These are phyloP conservation scores for Caenorhabditis angaria DNA, from an alignment of 2,888 invertebrate genomes.

Conservation along the genomic window DNA sequence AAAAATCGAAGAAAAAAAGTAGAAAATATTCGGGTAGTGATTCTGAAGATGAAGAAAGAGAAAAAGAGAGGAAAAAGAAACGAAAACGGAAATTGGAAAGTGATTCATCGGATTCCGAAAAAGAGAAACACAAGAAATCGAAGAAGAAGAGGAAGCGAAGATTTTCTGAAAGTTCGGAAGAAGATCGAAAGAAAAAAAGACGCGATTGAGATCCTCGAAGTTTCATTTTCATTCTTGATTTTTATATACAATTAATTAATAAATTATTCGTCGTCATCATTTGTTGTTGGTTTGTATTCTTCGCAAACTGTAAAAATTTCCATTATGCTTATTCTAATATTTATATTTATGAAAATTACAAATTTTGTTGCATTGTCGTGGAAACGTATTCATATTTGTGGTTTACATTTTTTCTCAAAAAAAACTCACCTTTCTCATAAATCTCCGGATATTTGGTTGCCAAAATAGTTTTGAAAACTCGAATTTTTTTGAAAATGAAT, in stretches of 20 bases:
- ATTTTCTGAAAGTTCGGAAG: neutral
- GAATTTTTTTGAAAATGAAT: constrained; percentile 89
- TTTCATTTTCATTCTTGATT: constrained; percentile 4
- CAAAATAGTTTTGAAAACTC: constrained; percentile 73
- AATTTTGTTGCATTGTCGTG: neutral
- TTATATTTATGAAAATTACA: neutral
- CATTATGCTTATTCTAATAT: no score
- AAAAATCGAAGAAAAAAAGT: constrained; percentile 22
- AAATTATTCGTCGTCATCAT: constrained; percentile 22
- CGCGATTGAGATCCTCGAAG: neutral
- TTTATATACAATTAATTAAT: constrained; percentile 6
- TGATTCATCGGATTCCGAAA: constrained; percentile 15
- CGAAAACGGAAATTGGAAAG: constrained; percentile 22
- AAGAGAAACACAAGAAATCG: constrained; percentile 7
- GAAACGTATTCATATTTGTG: neutral
- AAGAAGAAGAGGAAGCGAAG: constrained; percentile 1
- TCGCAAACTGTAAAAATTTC: constrained; percentile 20
- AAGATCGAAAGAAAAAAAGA: neutral
- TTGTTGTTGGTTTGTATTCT: constrained; percentile 16
- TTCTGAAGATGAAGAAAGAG: constrained; percentile 15
- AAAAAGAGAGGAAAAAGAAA: constrained; percentile 28
- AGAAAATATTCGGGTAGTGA: constrained; percentile 4
- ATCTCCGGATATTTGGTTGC: constrained; percentile 61
- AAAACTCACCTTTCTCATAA: constrained; percentile 46
- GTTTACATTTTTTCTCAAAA: neutral